Evolutionary conservation across 2,888 invertebrate species (phyloP).

Genomic region (Mechanitis messenoides): DNA sequence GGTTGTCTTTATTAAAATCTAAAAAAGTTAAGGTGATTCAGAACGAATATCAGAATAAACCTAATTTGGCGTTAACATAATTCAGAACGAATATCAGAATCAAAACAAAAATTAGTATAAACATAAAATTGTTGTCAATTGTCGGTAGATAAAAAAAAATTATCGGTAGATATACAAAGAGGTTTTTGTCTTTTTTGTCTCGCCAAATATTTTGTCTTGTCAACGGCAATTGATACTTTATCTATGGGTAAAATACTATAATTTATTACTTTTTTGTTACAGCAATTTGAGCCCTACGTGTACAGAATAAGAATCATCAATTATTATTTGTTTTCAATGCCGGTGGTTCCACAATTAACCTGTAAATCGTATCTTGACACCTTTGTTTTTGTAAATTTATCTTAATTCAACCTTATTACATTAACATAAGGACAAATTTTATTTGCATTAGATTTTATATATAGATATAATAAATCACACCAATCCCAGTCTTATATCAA

Average conservation of each 20-base stretch:
- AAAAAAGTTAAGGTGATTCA: no score
- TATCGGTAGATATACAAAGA: no score
- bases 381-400: slow-evolving; percentile 31
- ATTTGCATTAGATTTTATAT: neutral
- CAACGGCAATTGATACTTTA: slow-evolving; percentile 27
- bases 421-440: neutral
- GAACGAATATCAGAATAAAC: no score
- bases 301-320: slow-evolving; percentile 25
- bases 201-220: slow-evolving; percentile 21
- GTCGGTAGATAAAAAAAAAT: no score
- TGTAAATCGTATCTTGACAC: slow-evolving; percentile 62
- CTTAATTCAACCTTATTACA: neutral
- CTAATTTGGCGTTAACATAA: no score
- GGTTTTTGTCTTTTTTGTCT: slow-evolving; percentile 10
- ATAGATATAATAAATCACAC: neutral
- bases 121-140: no score
- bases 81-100: no score
- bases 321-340: slow-evolving; percentile 32
- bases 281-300: slow-evolving; percentile 26
- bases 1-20: no score
- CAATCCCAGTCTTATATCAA: slow-evolving; percentile 17
- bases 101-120: no score
- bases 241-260: slow-evolving; percentile 16
- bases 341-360: slow-evolving; percentile 58
- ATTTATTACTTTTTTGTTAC: slow-evolving; percentile 1